phyloP scores from a whole-genome alignment of 2,888 invertebrate genomes.

The Andrena bicolor region DNA sequence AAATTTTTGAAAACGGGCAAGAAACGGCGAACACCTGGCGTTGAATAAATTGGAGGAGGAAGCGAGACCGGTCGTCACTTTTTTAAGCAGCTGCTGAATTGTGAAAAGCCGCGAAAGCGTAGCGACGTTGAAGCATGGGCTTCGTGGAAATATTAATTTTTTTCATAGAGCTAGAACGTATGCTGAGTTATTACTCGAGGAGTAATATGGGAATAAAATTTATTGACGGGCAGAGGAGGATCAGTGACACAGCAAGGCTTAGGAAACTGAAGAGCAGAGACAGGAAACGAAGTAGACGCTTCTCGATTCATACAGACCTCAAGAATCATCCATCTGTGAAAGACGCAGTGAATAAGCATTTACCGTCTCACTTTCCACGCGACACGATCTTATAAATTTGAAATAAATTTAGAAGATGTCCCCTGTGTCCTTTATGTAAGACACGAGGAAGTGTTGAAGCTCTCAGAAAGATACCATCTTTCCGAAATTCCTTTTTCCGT shows the following conservation, averaged over 20 bases:
- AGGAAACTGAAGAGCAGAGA: too few species aligned
- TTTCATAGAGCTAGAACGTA: not conserved
- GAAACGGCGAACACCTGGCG: not conserved
- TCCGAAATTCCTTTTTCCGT: not conserved
- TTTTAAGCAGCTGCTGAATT: not conserved
- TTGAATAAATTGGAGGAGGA: constrained; percentile 10
- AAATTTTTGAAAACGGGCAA: not conserved
- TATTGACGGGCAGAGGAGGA: not conserved
- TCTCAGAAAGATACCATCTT: not conserved
- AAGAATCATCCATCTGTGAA: too few species aligned
- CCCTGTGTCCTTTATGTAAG: not conserved
- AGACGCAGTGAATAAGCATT: too few species aligned
- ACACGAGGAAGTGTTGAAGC: not conserved
- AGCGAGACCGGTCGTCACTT: not conserved
- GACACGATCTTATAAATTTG: too few species aligned
- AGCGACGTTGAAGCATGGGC: not conserved
- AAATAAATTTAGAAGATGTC: too few species aligned
- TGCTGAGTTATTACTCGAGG: not conserved
- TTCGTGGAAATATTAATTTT: constrained; percentile 6
- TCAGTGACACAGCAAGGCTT: too few species aligned
- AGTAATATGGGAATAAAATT: not conserved
- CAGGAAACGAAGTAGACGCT: too few species aligned
- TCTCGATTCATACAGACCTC: too few species aligned
- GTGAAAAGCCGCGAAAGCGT: constrained; percentile 3
- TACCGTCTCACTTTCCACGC: too few species aligned